Conservation (phyloP, 2,113 vertebrate species). For the Mus musculus region GRCm39 chr4:124651001-124651500, state of each 20-base stretch:
- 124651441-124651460: neutral
- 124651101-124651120: constrained; percentile 1
- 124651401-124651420: neutral
- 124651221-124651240: neutral
- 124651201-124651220: neutral
- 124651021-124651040: neutral
- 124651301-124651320: neutral
- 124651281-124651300: neutral
- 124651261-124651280: neutral
- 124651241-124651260: neutral
- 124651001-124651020: neutral
- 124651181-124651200: neutral
- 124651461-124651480: no score
- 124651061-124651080: neutral
- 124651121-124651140: neutral
- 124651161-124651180: neutral
- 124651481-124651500: neutral
- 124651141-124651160: neutral
- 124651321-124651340: neutral
- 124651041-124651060: neutral
- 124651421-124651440: neutral
- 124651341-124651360: neutral
- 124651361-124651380: neutral
- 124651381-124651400: neutral
- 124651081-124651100: neutral